phyloP scores from a whole-genome alignment of 2,888 invertebrate species.

The Phaedon cochleariae region DNA sequence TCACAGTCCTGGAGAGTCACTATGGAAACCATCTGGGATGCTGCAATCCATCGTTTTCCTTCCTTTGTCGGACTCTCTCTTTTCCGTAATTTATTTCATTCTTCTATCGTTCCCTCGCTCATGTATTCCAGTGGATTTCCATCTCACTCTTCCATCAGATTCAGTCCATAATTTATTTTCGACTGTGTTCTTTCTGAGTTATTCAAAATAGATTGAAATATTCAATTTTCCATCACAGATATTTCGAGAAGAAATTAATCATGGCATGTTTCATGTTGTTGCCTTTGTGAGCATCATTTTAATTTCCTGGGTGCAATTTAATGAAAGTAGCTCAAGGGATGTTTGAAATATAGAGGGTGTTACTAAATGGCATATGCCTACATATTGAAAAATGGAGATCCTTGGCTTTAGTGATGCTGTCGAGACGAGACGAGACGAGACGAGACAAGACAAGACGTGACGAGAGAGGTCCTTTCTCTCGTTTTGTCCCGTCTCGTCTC shows the following conservation, averaged over 20 bases:
- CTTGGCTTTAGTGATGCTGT: no score
- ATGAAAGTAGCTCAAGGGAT: no score
- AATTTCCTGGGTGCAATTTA: background rate
- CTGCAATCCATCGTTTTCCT: constrained; percentile 57
- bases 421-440: no score
- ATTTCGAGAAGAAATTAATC: background rate
- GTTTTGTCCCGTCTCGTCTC: no score
- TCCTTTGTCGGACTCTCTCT: constrained; percentile 49
- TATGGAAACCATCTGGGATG: constrained; percentile 61
- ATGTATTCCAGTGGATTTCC: constrained; percentile 19
- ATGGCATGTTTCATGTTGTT: background rate
- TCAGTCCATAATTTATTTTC: constrained; percentile 59
- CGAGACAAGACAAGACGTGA: no score
- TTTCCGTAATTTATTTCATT: constrained; percentile 55
- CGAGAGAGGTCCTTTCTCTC: no score
- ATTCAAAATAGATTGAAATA: constrained; percentile 52
- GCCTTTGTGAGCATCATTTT: background rate
- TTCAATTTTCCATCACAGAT: constrained; percentile 51
- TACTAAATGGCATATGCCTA: no score
- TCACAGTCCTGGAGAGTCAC: constrained; percentile 57
- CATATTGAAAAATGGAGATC: no score
- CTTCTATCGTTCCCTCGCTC: constrained; percentile 45
- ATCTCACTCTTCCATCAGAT: constrained; percentile 42
- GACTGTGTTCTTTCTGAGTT: constrained; percentile 43
- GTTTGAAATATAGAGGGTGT: no score